phyloP scores from a whole-genome alignment of 2,797 vertebrate genomes.

The Agapornis canus region DNA sequence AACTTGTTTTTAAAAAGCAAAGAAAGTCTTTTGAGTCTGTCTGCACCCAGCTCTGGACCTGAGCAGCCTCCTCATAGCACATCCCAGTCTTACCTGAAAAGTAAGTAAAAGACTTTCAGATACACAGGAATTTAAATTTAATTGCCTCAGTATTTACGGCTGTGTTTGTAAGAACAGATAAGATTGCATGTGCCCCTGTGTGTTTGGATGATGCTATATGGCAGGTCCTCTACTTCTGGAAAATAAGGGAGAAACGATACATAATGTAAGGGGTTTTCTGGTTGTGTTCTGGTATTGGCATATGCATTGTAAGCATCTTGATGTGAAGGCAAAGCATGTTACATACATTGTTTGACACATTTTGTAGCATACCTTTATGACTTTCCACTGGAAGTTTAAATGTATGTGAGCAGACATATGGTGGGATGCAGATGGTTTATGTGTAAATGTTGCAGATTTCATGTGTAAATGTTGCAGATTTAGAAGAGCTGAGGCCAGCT shows the following conservation, averaged over 20 bases:
- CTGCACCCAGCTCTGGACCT: slow-evolving; percentile 40
- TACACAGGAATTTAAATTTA: fast-evolving
- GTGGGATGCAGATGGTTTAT: not conserved
- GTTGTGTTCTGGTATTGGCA: not conserved
- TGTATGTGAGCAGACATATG: not conserved
- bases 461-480: slow-evolving; percentile 67
- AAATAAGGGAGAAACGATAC: not conserved
- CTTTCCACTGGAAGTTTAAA: not conserved
- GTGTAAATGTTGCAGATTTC: slow-evolving; percentile 59
- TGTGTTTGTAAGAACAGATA: not conserved
- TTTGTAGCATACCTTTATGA: not conserved
- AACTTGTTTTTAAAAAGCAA: slow-evolving; percentile 97
- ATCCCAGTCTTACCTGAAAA: slow-evolving; percentile 75
- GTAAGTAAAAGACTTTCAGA: slow-evolving; percentile 68
- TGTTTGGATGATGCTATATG: not conserved
- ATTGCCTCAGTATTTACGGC: not conserved
- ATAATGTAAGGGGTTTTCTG: fast-evolving
- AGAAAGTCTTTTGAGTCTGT: slow-evolving; percentile 83
- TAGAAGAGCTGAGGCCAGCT: slow-evolving; percentile 87
- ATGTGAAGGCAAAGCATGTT: not conserved
- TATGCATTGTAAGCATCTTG: not conserved
- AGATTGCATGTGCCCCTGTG: not conserved
- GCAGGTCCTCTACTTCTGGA: not conserved
- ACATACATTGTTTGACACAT: not conserved
- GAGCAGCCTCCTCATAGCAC: slow-evolving; percentile 48